These are phyloP conservation scores for Setophaga petechia DNA, from an alignment of 2,113 vertebrate species.

Conservation along the genomic window DNA sequence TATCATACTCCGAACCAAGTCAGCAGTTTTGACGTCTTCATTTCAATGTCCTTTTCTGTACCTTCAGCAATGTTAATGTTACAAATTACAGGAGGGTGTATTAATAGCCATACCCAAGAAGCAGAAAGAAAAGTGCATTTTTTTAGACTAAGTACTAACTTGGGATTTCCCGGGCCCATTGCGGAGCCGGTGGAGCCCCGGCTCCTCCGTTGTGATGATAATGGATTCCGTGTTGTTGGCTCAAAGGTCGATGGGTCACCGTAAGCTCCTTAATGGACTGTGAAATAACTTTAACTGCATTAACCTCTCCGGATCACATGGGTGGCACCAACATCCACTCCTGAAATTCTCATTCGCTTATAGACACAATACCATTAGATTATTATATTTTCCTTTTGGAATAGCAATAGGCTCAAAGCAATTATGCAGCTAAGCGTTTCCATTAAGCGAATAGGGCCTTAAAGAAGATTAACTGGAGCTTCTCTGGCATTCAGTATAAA, in stretches of 20 bases:
- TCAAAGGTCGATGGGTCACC: slow-evolving; percentile 93
- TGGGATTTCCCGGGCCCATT: slow-evolving; percentile 88
- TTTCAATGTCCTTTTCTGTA: slow-evolving; percentile 87
- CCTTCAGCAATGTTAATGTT: slow-evolving; percentile 89
- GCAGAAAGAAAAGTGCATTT: slow-evolving; percentile 81
- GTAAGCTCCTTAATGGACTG: slow-evolving; percentile 99
- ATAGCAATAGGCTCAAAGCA: slow-evolving; percentile 81
- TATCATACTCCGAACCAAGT: slow-evolving; percentile 74
- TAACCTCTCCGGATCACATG: slow-evolving; percentile 97
- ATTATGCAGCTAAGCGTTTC: slow-evolving; percentile 84
- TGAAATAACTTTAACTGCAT: slow-evolving; percentile 99
- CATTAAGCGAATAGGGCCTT: slow-evolving; percentile 81
- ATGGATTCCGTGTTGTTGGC: slow-evolving; percentile 98
- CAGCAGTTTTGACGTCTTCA: slow-evolving; percentile 86
- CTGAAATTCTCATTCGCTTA: slow-evolving; percentile 86
- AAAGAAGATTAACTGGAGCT: slow-evolving; percentile 81
- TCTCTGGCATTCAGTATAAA: slow-evolving; percentile 45
- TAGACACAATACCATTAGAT: slow-evolving; percentile 91
- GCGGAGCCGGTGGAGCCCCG: slow-evolving; percentile 80
- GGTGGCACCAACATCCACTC: slow-evolving; percentile 86
- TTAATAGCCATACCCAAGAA: slow-evolving; percentile 83
- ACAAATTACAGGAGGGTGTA: slow-evolving; percentile 85
- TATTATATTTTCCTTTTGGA: slow-evolving; percentile 85
- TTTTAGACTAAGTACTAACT: slow-evolving; percentile 88
- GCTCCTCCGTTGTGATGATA: slow-evolving; percentile 96